phyloP scores from a whole-genome alignment of 2,113 vertebrate species.

The Triplophysa tibetana region DNA sequence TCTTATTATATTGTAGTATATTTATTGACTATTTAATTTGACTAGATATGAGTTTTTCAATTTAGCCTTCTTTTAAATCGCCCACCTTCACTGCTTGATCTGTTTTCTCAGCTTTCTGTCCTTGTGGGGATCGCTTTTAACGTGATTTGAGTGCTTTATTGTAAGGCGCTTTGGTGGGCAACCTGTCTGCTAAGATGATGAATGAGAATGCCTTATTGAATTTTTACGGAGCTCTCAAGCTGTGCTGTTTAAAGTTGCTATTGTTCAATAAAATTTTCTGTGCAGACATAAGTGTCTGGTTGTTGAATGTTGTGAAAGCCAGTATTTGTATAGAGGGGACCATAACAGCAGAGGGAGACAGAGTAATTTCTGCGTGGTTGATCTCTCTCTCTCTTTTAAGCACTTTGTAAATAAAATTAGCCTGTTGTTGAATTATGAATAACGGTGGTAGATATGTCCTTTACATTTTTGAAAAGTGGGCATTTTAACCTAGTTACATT shows the following conservation, averaged over 20 bases:
- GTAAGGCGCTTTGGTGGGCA: background rate
- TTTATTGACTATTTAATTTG: background rate
- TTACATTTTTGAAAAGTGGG: background rate
- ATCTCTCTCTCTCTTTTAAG: background rate
- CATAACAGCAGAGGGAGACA: conserved; percentile 38
- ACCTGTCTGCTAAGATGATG: background rate
- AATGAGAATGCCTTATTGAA: background rate
- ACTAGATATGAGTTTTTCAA: background rate
- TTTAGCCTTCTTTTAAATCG: background rate
- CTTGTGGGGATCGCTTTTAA: background rate
- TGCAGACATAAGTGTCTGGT: background rate
- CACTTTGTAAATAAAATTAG: background rate
- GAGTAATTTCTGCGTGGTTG: conserved; percentile 14
- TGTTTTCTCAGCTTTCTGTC: background rate
- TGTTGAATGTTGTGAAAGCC: background rate
- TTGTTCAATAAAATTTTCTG: background rate
- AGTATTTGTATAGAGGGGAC: background rate
- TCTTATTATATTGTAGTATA: background rate
- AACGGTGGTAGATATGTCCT: background rate
- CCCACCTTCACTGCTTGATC: background rate
- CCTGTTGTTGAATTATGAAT: background rate
- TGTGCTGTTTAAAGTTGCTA: background rate
- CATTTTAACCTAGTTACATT: background rate
- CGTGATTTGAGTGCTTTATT: background rate
- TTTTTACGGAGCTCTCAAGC: background rate